A percentile compares a stretch with the other conserved stretches of the same genome.
phyloP scores from a whole-genome alignment of 2,113 vertebrate species.

The Prunella fulvescens region DNA sequence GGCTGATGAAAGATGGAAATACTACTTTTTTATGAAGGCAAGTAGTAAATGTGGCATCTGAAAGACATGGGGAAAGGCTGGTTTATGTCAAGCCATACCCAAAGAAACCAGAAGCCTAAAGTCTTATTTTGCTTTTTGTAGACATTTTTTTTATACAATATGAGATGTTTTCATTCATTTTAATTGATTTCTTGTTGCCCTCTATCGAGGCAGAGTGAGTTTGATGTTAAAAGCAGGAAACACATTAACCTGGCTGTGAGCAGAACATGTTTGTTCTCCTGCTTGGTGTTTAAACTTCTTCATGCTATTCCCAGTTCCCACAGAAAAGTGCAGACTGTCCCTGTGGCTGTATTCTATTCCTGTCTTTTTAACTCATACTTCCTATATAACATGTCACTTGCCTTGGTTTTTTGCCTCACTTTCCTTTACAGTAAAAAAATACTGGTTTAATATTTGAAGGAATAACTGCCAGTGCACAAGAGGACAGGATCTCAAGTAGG shows the following conservation, averaged over 20 bases:
- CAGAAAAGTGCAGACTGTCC: background rate
- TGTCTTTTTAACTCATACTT: background rate
- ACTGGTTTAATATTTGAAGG: background rate
- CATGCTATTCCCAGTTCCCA: background rate
- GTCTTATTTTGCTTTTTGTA: background rate
- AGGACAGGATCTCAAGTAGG: background rate
- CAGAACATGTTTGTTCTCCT: background rate
- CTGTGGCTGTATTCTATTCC: background rate
- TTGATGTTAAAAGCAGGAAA: background rate
- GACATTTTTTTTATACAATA: background rate
- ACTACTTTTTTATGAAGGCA: background rate
- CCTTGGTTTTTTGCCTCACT: background rate
- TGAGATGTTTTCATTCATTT: conserved; percentile 23
- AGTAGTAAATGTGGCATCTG: conserved; percentile 2
- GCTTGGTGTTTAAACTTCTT: background rate
- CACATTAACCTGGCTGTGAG: background rate
- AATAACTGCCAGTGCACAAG: background rate
- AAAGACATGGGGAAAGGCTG: background rate
- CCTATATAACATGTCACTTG: background rate
- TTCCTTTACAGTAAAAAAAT: background rate
- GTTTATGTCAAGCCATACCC: background rate
- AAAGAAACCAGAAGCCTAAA: background rate
- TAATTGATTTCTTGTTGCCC: conserved; percentile 16
- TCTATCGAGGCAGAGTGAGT: background rate
- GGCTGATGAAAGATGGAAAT: conserved; percentile 5